Percentiles rank a stretch among this genome's conserved stretches.
Evolutionary conservation across 2,113 vertebrate species (phyloP).

Genomic region (Brachionichthys hirsutus): DNA sequence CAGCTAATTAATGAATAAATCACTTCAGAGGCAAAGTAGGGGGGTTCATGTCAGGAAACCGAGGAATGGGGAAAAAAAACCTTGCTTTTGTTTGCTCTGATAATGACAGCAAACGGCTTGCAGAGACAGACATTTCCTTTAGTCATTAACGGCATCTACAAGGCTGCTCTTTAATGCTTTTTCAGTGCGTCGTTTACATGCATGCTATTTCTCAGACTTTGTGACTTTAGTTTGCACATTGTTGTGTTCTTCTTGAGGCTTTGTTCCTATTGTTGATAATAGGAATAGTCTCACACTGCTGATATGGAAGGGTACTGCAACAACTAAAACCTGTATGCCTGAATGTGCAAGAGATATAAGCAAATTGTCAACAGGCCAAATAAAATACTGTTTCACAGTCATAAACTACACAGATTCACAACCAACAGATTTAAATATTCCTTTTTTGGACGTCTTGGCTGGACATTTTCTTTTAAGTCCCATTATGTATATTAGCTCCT

Average conservation of each 20-base stretch:
- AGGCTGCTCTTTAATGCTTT: neutral
- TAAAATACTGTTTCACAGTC: neutral
- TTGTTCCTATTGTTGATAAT: neutral
- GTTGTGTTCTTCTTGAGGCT: neutral
- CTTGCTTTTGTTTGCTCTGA: slow-evolving; percentile 43
- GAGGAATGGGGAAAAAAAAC: slow-evolving; percentile 33
- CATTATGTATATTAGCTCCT: no score
- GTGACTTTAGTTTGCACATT: neutral
- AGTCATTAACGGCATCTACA: neutral
- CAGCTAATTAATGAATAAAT: slow-evolving; percentile 64
- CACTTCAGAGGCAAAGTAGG: slow-evolving; percentile 34
- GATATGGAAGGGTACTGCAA: neutral
- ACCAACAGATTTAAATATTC: no score
- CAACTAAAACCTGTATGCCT: neutral
- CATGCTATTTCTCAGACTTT: neutral
- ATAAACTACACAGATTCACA: no score
- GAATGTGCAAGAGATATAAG: neutral
- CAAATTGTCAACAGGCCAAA: neutral
- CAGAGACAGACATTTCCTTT: neutral
- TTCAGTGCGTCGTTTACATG: neutral
- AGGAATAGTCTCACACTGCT: neutral
- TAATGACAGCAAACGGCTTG: slow-evolving; percentile 23
- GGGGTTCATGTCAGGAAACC: slow-evolving; percentile 21
- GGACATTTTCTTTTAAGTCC: no score
- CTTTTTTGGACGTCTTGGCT: no score